Evolutionary conservation across 2,888 invertebrate species (phyloP).

Genomic region (Escarpia spicata): DNA sequence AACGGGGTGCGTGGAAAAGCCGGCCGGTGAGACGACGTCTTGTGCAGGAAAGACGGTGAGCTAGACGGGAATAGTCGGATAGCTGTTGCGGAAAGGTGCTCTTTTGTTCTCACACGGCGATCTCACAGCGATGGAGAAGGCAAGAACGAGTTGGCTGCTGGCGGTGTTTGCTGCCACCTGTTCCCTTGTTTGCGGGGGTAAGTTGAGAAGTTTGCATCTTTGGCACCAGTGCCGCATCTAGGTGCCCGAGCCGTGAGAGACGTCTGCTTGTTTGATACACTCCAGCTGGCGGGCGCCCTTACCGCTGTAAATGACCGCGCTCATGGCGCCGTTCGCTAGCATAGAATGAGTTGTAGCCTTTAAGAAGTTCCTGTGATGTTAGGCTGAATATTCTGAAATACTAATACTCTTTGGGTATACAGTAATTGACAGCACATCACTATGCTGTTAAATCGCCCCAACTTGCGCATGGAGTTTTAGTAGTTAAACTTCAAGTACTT

Average conservation of each 20-base stretch:
- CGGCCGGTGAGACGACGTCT: slow-evolving; percentile 5
- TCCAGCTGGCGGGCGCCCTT: not conserved
- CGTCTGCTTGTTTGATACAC: not conserved
- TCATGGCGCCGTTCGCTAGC: not conserved
- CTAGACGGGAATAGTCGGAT: not conserved
- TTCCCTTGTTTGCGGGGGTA: not conserved
- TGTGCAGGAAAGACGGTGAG: not conserved
- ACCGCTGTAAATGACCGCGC: not conserved
- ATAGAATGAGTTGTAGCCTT: not conserved
- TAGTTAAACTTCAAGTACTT: no score
- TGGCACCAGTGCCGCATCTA: not conserved
- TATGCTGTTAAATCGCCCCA: not conserved
- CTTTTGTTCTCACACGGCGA: not conserved
- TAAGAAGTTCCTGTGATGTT: not conserved
- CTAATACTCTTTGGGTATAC: not conserved
- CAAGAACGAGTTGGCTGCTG: not conserved
- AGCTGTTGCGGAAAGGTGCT: slow-evolving; percentile 3
- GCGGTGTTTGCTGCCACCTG: not conserved
- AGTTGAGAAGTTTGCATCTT: not conserved
- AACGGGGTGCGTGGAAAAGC: slow-evolving; percentile 8
- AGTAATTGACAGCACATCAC: not conserved
- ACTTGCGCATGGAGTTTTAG: no score
- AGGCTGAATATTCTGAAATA: not conserved
- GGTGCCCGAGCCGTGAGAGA: not conserved
- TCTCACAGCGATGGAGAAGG: slow-evolving; percentile 1